Evolutionary conservation across 1,140 invertebrate species (phyloP).

Genomic region (Neodiprion fabricii): DNA sequence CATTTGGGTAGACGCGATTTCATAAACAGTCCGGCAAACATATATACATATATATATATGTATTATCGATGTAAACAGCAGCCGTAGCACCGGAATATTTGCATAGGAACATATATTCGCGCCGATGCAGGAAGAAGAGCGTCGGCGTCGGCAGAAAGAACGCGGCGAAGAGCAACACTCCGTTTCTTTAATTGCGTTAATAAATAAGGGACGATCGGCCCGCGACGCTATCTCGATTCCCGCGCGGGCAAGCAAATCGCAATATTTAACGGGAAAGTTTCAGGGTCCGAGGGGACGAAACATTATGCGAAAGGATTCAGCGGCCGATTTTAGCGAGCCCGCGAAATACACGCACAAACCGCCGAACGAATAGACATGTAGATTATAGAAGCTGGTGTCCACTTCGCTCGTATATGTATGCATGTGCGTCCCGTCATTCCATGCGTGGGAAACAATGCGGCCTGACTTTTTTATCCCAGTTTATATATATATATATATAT

Average conservation of each 20-base stretch:
- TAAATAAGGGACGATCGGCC: slow-evolving; percentile 56
- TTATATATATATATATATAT: slow-evolving; percentile 25
- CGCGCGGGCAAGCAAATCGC: slow-evolving; percentile 47
- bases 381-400: slow-evolving; percentile 43
- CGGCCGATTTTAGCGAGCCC: slow-evolving; percentile 42
- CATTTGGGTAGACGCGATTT: too few species aligned
- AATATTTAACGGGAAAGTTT: slow-evolving; percentile 58
- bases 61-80: not conserved
- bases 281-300: too few species aligned
- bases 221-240: slow-evolving; percentile 41
- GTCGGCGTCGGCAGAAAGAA: slow-evolving; percentile 41
- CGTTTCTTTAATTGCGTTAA: slow-evolving; percentile 62
- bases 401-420: slow-evolving; percentile 16
- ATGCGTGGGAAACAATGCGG: slow-evolving; percentile 58
- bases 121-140: not conserved
- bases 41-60: too few species aligned
- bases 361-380: slow-evolving; percentile 38
- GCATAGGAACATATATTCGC: not conserved
- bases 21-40: too few species aligned
- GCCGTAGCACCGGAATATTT: not conserved
- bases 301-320: slow-evolving; percentile 35
- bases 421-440: slow-evolving; percentile 48
- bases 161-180: slow-evolving; percentile 51
- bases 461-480: slow-evolving; percentile 52
- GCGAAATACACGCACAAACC: not conserved